Evolutionary conservation across 2,797 vertebrate genomes (phyloP), one percentile per base, ranked within the genome.

Genomic region (Siniperca undulata): DNA sequence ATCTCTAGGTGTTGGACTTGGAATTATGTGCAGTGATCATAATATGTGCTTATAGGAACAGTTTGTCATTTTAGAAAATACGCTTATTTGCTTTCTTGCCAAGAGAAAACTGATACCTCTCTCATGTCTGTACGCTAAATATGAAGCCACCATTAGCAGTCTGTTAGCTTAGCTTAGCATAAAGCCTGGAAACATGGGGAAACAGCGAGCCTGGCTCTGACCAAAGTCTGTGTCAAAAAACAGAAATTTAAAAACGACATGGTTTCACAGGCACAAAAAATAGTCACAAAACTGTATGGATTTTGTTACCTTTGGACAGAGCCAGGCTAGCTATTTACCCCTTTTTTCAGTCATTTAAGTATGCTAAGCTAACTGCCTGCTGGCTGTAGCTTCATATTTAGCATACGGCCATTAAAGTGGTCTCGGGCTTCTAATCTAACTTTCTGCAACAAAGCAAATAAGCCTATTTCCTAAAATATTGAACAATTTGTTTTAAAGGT

Each of bases 381-480:
- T 17, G 1, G 46, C 22, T 69, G 50, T 69, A 68, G 62, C 60
- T 50, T 74, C 42, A 75, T 58, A 60, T 82, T 81, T 53, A 80
- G 24, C 52, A 50, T 24, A 38, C 24, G 44, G 52, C 12, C 44
- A 38, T 68, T 3, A 71, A 59, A 61, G 44, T 53, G 38, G 16
- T 61, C 7, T 60, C 2, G 0, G 1, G 12, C 14, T 14, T 50
- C 52, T 50, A 17, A 61, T 46, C 4, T 17, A 27, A 52, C 8
- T 52, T 3, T 22, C 6, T 0, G 14, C 52, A 69, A 22, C 2
- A 64, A 68, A 62, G 48, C 30, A 68, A 80, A 67, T 22, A 42
- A 53, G 22, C 27, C 10, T 1, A 44, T 70, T 81, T 61, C 52
- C 17, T 19, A 61, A 74, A 44, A 52, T 56, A 34, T 53, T 20